Evolutionary conservation across 2,797 vertebrate species (phyloP).

Genomic region (Coregonus ussuriensis): DNA sequence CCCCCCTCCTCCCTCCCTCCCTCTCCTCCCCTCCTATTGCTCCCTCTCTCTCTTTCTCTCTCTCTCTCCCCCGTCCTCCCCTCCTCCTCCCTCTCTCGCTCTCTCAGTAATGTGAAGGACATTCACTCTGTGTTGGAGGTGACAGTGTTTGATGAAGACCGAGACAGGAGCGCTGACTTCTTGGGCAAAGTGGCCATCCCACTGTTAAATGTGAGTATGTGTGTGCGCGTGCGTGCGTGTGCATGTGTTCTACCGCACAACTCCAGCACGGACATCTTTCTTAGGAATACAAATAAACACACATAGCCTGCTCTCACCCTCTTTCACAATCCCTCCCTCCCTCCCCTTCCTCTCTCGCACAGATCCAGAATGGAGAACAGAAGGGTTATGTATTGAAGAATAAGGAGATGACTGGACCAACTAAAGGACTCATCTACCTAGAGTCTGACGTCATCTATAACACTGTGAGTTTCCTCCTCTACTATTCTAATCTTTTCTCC

Average conservation of each 20-base stretch:
- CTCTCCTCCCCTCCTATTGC: background rate
- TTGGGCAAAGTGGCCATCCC: slow-evolving; percentile 87
- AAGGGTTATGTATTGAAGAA: slow-evolving; percentile 90
- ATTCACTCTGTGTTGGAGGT: slow-evolving; percentile 86
- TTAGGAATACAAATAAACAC: background rate
- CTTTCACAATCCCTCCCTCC: slow-evolving; percentile 76
- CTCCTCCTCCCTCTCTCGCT: slow-evolving; percentile 11
- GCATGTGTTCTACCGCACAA: background rate
- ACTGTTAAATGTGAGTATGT: slow-evolving; percentile 80
- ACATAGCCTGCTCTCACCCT: background rate
- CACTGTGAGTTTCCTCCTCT: slow-evolving; percentile 76
- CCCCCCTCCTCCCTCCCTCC: background rate
- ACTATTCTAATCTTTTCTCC: background rate
- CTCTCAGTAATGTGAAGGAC: slow-evolving; percentile 82
- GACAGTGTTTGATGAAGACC: slow-evolving; percentile 84
- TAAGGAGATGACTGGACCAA: slow-evolving; percentile 89
- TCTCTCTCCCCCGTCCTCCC: slow-evolving; percentile 18
- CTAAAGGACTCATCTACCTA: slow-evolving; percentile 90
- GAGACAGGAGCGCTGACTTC: slow-evolving; percentile 84
- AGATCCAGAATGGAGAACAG: slow-evolving; percentile 90
- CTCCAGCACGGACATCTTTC: background rate
- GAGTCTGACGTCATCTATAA: slow-evolving; percentile 92
- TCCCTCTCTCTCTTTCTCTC: background rate
- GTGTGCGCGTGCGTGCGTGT: slow-evolving; percentile 9
- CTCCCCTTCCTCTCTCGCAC: slow-evolving; percentile 85